Conservation (phyloP, 1,140 invertebrate species). For the Melitaea cinxia region DNA sequence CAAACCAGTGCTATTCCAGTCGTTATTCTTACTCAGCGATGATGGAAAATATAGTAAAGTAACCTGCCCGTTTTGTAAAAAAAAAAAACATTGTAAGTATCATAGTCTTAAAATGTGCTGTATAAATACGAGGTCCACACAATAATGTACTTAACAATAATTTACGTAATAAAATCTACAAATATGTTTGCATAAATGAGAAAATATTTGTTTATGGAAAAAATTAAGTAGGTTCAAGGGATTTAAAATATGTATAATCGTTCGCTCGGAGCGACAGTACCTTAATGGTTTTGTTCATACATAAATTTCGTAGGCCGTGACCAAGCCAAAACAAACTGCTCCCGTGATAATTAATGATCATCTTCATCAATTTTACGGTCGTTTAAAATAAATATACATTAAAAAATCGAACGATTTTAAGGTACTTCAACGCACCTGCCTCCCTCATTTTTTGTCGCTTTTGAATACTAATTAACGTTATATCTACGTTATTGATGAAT, state of each 20-base stretch:
- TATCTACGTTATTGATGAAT: constrained; percentile 25
- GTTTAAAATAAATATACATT: constrained; percentile 59
- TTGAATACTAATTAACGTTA: constrained; percentile 31
- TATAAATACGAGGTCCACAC: too few species aligned
- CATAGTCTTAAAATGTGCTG: too few species aligned
- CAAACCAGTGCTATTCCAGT: too few species aligned
- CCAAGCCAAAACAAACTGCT: constrained; percentile 73
- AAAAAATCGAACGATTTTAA: constrained; percentile 52
- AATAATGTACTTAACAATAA: too few species aligned
- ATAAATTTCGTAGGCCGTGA: constrained; percentile 59
- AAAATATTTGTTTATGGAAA: not conserved
- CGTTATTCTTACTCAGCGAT: too few species aligned
- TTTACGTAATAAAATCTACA: not conserved
- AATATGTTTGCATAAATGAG: not conserved
- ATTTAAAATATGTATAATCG: constrained; percentile 11
- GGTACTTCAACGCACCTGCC: constrained; percentile 41
- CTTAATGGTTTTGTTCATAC: constrained; percentile 66
- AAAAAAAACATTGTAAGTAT: too few species aligned
- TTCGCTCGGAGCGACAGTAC: constrained; percentile 65
- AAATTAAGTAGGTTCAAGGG: not conserved
- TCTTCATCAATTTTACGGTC: constrained; percentile 74
- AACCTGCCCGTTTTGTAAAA: too few species aligned
- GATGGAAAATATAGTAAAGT: too few species aligned
- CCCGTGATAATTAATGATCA: constrained; percentile 73
- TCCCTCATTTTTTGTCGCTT: constrained; percentile 35